phyloP scores from a whole-genome alignment of 2,888 invertebrate species.

The Tachina fera region DNA sequence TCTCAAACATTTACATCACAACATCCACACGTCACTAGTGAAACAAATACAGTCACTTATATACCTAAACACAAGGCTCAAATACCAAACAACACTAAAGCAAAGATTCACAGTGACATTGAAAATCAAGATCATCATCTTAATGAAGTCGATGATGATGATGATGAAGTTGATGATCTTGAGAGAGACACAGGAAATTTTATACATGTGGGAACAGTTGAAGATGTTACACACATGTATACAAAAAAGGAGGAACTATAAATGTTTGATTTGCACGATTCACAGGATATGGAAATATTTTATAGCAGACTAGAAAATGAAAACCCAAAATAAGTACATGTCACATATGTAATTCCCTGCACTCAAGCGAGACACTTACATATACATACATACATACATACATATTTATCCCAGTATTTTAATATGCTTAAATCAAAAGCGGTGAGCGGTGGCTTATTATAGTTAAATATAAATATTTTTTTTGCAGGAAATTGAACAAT shows the following conservation, averaged over 20 bases:
- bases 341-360: neutral
- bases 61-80: conserved; percentile 80
- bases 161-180: conserved; percentile 21
- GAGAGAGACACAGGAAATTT: conserved; percentile 24
- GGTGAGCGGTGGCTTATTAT: neutral
- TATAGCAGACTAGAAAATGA: neutral
- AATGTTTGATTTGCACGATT: conserved; percentile 25
- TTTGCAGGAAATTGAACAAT: conserved; percentile 2
- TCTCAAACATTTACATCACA: conserved; percentile 74
- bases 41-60: conserved; percentile 81
- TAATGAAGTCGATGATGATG: neutral
- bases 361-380: neutral
- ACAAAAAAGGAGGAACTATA: conserved; percentile 78
- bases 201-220: conserved; percentile 80
- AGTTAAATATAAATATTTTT: neutral
- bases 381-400: too few species aligned
- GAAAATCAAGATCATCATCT: conserved; percentile 26
- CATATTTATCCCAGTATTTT: neutral
- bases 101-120: conserved; percentile 59
- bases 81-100: conserved; percentile 55
- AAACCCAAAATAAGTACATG: neutral
- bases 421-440: neutral
- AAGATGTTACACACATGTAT: conserved; percentile 78
- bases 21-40: conserved; percentile 78
- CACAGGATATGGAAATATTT: conserved; percentile 29